Percentiles rank a stretch among this genome's conserved stretches.
These are phyloP conservation scores for Charadrius vociferus DNA, from an alignment of 2,113 vertebrate genomes.

Conservation along the genomic window DNA sequence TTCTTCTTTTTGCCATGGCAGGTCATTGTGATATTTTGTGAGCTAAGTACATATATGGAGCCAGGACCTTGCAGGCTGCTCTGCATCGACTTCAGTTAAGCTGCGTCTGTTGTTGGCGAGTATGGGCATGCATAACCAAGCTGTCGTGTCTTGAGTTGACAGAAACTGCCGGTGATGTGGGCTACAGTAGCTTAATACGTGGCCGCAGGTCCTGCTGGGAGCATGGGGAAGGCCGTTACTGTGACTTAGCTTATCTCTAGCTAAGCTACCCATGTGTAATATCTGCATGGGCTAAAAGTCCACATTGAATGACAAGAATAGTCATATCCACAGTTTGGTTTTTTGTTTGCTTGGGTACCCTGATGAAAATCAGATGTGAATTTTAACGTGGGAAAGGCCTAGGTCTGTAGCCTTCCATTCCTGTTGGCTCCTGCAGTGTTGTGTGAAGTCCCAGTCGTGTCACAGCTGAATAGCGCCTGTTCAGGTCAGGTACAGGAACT, in stretches of 20 bases:
- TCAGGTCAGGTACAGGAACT: not conserved
- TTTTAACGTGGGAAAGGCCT: not conserved
- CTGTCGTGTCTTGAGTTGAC: not conserved
- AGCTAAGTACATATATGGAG: not conserved
- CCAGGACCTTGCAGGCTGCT: not conserved
- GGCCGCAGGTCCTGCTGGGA: not conserved
- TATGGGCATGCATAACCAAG: not conserved
- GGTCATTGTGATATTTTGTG: not conserved
- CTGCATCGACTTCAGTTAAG: not conserved
- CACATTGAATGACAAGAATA: not conserved
- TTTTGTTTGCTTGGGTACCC: not conserved
- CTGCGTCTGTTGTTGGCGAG: not conserved
- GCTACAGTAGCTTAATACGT: not conserved
- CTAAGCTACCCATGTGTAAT: rapidly evolving
- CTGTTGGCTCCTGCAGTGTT: not conserved
- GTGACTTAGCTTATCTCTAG: not conserved
- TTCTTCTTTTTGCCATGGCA: not conserved
- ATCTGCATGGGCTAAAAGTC: not conserved
- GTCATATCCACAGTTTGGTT: not conserved
- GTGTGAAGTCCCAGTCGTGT: not conserved
- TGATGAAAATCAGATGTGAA: not conserved
- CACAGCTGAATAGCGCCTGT: not conserved
- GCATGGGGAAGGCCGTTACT: not conserved
- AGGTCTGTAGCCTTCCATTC: not conserved
- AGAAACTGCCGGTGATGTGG: not conserved